Evolutionary conservation across 92 coral and sea anemone genomes (phyloP).

Genomic region (Epizoanthus ramosus): DNA sequence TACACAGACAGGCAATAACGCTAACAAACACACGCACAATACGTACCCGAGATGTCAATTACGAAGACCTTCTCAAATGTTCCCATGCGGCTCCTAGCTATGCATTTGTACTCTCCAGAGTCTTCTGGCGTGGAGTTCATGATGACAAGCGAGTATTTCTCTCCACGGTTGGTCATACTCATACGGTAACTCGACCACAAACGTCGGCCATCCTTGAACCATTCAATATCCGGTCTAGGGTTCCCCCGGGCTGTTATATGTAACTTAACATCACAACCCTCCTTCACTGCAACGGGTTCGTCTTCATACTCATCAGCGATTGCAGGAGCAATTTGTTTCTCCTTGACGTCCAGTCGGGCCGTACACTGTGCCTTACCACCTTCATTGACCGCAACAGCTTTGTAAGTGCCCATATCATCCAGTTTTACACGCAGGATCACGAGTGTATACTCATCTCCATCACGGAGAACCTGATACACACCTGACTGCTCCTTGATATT

Average conservation of each 20-base stretch:
- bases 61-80: slow-evolving; percentile 74
- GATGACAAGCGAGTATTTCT: slow-evolving; percentile 66
- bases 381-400: slow-evolving; percentile 80
- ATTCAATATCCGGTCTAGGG: slow-evolving; percentile 88
- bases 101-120: slow-evolving; percentile 91
- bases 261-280: slow-evolving; percentile 83
- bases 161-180: slow-evolving; percentile 72
- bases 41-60: slow-evolving; percentile 85
- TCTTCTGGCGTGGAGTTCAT: slow-evolving; percentile 72
- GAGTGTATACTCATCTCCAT: slow-evolving; percentile 65
- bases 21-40: background rate
- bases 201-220: slow-evolving; percentile 90
- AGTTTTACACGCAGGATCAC: slow-evolving; percentile 54
- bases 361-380: slow-evolving; percentile 73
- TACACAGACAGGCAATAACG: no score
- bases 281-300: slow-evolving; percentile 69
- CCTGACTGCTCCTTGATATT: slow-evolving; percentile 51
- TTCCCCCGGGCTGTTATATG: slow-evolving; percentile 76
- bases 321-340: slow-evolving; percentile 71
- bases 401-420: slow-evolving; percentile 75
- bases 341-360: slow-evolving; percentile 69
- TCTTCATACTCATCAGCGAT: slow-evolving; percentile 77
- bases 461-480: slow-evolving; percentile 45
- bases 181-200: slow-evolving; percentile 73
- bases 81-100: slow-evolving; percentile 89